Percentiles rank a stretch among this genome's conserved stretches.
phyloP scores from a whole-genome alignment of 2,113 vertebrate species.

The Podarcis raffonei region DNA sequence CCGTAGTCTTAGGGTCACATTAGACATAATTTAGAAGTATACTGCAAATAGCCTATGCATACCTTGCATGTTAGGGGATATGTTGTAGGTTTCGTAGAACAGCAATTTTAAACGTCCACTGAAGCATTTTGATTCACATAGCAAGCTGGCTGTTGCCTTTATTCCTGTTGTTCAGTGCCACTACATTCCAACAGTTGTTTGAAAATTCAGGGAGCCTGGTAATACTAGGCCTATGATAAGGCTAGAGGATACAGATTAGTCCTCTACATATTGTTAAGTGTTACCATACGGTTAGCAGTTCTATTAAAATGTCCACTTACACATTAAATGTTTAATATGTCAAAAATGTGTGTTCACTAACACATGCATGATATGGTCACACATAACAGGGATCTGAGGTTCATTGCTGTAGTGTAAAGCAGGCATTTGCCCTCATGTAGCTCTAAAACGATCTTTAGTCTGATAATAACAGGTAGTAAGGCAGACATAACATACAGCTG shows the following conservation, averaged over 20 bases:
- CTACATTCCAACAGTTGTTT: neutral
- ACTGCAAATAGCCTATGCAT: neutral
- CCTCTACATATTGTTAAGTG: neutral
- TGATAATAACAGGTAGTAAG: neutral
- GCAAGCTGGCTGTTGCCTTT: neutral
- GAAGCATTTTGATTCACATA: neutral
- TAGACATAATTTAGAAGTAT: neutral
- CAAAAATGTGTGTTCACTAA: neutral
- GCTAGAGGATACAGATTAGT: neutral
- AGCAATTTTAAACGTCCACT: neutral
- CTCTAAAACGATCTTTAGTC: neutral
- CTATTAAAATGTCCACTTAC: neutral
- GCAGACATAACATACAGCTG: neutral
- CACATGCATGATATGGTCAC: neutral
- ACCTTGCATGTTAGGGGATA: neutral
- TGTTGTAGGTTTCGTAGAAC: neutral
- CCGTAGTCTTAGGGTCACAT: neutral
- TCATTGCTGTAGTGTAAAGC: neutral
- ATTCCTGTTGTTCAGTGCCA: neutral
- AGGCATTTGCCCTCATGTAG: neutral
- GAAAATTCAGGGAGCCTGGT: neutral
- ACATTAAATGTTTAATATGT: neutral
- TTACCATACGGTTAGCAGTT: neutral
- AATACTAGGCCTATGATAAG: neutral
- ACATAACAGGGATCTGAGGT: neutral